Evolutionary conservation across 2,113 vertebrate species (phyloP), one percentile per base, ranked within the genome.

Genomic region (Clarias gariepinus): DNA sequence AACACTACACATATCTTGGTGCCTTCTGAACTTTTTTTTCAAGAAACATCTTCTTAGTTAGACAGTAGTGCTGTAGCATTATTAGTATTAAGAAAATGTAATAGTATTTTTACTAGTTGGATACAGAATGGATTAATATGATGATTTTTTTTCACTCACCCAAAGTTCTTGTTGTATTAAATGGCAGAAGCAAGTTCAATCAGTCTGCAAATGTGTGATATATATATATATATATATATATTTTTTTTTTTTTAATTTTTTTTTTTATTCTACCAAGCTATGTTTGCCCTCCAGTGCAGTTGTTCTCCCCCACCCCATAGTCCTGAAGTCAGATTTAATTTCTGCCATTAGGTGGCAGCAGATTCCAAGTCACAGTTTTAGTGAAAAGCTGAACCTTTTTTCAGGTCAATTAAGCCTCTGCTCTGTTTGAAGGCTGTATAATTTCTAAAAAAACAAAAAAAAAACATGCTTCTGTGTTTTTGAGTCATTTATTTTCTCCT

Each of bases 321-420:
- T 55, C 11, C 58, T 41, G 21, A 47, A 83, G 81, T 47, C 12
- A 19, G 77, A 13, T 80, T 80, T 60, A 25, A 81, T 53, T 1
- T 74, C 61, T 63, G 85, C 91, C 95, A 93, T 86, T 94, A 95
- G 95, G 91, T 94, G 95, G 94, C 92, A 91, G 90, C 91, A 95
- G 85, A 92, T 88, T 85, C 89, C 91, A 86, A 19, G 7, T 28
- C 57, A 92, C 91, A 21, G 30, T 16, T 7, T 52, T 12, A 36
- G 41, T n/a, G n/a, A n/a, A n/a, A n/a, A 69, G 0, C 15, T 86
- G 16, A 18, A 84, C 63, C 83, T 58, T 36, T 85, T 90, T 86
- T 84, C 74, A 86, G 84, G 89, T 90, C 71, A 91, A 85, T 88
- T 82, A 77, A 61, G 74, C 84, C 57, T 87, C 87, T 84, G 79